A percentile compares a stretch with the other conserved stretches of the same genome.
These are phyloP conservation scores for Stegodyphus mimosarum DNA, from an alignment of 1,140 invertebrate genomes.

Conservation along the genomic window DNA sequence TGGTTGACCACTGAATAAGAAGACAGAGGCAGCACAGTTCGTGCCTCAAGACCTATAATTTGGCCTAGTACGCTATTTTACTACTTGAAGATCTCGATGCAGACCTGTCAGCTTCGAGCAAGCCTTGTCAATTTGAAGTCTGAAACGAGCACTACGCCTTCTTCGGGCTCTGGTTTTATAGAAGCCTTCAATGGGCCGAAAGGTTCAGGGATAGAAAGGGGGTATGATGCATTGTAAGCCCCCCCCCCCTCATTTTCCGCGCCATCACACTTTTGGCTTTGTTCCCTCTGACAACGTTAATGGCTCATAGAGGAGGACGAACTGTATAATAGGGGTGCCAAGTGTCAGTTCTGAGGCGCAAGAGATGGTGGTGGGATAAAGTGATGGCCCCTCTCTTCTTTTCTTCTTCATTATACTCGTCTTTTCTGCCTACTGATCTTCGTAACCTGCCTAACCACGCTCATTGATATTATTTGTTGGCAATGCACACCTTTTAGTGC, in stretches of 20 bases:
- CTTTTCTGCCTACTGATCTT: not conserved
- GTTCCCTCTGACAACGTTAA: conserved; percentile 6
- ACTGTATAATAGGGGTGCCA: not conserved
- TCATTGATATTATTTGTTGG: not conserved
- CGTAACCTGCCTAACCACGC: not conserved
- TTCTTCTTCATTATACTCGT: not conserved
- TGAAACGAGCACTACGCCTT: not conserved
- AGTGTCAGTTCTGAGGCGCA: not conserved
- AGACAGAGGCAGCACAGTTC: not conserved
- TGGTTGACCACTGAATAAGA: conserved; percentile 6
- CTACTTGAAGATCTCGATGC: conserved; percentile 18
- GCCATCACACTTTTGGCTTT: not conserved
- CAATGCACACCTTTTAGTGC: too few species aligned
- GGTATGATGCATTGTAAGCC: not conserved
- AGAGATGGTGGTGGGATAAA: not conserved
- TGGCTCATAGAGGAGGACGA: not conserved
- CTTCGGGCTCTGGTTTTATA: conserved; percentile 2
- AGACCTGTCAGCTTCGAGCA: conserved; percentile 35
- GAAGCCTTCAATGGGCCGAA: conserved; percentile 7
- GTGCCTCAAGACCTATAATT: conserved; percentile 49
- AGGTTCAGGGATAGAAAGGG: conserved; percentile 2
- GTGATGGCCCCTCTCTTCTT: not conserved
- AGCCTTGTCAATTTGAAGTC: conserved; percentile 24
- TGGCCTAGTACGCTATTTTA: not conserved
- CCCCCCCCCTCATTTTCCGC: not conserved